A percentile compares a stretch with the other conserved stretches of the same genome.
These are phyloP conservation scores for Hirudinaria manillensis DNA, from an alignment of 2,888 invertebrate genomes.

Conservation along the genomic window DNA sequence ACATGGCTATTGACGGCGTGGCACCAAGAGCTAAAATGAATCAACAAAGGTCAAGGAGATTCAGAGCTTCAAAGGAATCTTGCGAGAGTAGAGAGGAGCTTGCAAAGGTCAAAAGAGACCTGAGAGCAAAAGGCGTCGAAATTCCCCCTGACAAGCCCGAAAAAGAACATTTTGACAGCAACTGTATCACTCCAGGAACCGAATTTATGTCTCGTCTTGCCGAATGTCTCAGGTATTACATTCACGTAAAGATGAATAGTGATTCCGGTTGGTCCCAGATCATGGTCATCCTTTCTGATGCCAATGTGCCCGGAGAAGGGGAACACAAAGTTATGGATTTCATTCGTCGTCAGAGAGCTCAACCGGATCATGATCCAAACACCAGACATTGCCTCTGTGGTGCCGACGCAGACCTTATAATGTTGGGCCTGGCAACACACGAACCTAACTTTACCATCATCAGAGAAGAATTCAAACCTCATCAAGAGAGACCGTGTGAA, in stretches of 20 bases:
- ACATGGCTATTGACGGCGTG: conserved; percentile 99
- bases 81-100: conserved; percentile 65
- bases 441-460: conserved; percentile 98
- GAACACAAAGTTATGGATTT: conserved; percentile 99
- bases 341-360: conserved; percentile 71
- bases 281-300: conserved; percentile 88
- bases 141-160: conserved; percentile 69
- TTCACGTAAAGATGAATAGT: conserved; percentile 81
- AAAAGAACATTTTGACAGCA: conserved; percentile 92
- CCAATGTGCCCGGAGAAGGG: conserved; percentile 71
- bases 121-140: conserved; percentile 47
- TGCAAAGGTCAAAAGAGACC: conserved; percentile 57
- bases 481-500: conserved; percentile 89
- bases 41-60: conserved; percentile 91
- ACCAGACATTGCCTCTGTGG: conserved; percentile 95
- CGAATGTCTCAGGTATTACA: conserved; percentile 70
- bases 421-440: conserved; percentile 89
- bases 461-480: conserved; percentile 94
- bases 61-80: conserved; percentile 89
- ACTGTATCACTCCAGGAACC: conserved; percentile 99
- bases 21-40: conserved; percentile 99
- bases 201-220: conserved; percentile 89
- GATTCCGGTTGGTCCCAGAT: conserved; percentile 91
- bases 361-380: conserved; percentile 69
- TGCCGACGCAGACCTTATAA: conserved; percentile 95